Evolutionary conservation across 2,113 vertebrate genomes (phyloP).

Genomic region (Columba janthina): DNA sequence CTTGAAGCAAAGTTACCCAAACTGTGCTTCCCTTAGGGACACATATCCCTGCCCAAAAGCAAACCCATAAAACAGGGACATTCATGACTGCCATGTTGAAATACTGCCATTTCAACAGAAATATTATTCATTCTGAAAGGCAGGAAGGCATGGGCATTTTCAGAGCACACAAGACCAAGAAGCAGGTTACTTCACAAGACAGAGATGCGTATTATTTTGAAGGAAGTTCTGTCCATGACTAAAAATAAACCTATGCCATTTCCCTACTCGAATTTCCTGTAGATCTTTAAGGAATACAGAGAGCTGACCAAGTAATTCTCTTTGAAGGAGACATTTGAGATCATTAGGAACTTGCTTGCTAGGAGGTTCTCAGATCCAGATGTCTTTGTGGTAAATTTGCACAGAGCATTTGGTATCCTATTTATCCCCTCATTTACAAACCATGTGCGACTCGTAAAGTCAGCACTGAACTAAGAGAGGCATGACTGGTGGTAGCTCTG

Average conservation of each 20-base stretch:
- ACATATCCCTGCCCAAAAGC: not conserved
- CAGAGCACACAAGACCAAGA: not conserved
- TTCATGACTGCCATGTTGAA: not conserved
- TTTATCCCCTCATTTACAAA: slow-evolving; percentile 23
- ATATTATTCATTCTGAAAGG: not conserved
- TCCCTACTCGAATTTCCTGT: slow-evolving; percentile 53
- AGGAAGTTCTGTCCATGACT: slow-evolving; percentile 13
- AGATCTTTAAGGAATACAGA: slow-evolving; percentile 18
- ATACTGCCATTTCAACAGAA: not conserved
- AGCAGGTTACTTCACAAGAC: not conserved
- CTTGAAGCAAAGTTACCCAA: not conserved
- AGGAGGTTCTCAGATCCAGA: slow-evolving; percentile 40
- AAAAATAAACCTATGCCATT: slow-evolving; percentile 28
- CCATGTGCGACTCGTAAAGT: not conserved
- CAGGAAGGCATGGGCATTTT: not conserved
- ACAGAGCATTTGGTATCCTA: not conserved
- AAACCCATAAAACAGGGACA: not conserved
- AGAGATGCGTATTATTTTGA: not conserved
- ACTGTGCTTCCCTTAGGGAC: not conserved
- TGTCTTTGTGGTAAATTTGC: slow-evolving; percentile 35
- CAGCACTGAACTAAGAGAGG: not conserved
- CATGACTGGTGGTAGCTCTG: not conserved
- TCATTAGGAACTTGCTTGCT: slow-evolving; percentile 32
- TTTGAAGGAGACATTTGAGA: slow-evolving; percentile 36
- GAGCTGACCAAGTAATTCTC: not conserved